Conservation (phyloP, 2,797 vertebrate genomes). For the Pipistrellus nathusii region DNA sequence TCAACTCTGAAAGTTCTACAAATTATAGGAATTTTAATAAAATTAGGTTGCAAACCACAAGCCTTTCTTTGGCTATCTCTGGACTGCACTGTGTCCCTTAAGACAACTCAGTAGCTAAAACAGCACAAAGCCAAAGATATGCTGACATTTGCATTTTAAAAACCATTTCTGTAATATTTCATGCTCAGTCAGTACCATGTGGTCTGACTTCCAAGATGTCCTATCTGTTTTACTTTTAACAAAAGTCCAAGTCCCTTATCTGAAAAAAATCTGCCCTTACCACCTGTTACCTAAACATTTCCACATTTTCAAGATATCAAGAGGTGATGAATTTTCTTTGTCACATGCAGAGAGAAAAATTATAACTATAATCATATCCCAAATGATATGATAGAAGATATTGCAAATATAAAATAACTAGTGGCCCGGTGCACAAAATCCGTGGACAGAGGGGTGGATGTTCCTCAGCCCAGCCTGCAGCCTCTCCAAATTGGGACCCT, state of each 20-base stretch:
- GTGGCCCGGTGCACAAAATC: too few relatives aligned
- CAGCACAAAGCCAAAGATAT: background rate
- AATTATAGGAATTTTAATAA: constrained; percentile 1
- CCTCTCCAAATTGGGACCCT: too few relatives aligned
- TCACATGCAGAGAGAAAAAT: constrained; percentile 50
- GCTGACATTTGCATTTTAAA: constrained; percentile 18
- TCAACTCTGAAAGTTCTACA: background rate
- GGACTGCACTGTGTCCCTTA: background rate
- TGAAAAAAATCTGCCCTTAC: constrained; percentile 39
- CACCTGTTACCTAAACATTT: constrained; percentile 47
- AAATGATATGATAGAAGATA: constrained; percentile 47
- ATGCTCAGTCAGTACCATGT: constrained; percentile 18
- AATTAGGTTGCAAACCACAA: constrained; percentile 25
- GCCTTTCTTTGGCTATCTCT: background rate
- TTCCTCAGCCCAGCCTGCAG: too few relatives aligned
- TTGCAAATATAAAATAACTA: constrained; percentile 10
- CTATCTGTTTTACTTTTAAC: constrained; percentile 56
- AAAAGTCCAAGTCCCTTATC: constrained; percentile 26
- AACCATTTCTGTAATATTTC: constrained; percentile 26
- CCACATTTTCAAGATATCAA: constrained; percentile 53
- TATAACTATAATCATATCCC: constrained; percentile 52
- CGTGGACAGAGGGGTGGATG: too few relatives aligned
- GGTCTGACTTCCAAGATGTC: constrained; percentile 42
- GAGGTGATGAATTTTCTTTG: constrained; percentile 53
- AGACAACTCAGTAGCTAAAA: constrained; percentile 32